A percentile compares a stretch with the other conserved stretches of the same genome.
phyloP scores from a whole-genome alignment of 2,113 vertebrate genomes.

The Mustelus asterias region DNA sequence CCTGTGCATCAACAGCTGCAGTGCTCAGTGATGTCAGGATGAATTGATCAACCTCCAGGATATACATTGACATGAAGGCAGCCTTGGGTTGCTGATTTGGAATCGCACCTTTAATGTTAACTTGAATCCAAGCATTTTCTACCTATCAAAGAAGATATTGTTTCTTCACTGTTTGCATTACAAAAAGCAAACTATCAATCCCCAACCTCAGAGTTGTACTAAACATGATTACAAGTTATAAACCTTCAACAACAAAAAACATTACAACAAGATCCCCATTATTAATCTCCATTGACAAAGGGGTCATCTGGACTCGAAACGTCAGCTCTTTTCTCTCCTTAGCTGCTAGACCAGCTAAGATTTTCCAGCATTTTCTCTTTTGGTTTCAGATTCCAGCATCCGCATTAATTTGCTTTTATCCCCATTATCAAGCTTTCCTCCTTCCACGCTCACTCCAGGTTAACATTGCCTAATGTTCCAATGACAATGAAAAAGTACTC shows the following conservation, averaged over 20 bases:
- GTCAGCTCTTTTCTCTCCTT: too few species aligned
- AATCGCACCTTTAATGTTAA: conserved; percentile 54
- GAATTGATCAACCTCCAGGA: conserved; percentile 67
- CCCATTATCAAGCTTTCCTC: neutral
- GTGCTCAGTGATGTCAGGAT: conserved; percentile 56
- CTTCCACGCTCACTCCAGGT: neutral
- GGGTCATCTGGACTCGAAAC: too few species aligned
- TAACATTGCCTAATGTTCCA: neutral
- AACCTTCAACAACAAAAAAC: neutral
- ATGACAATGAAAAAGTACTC: neutral
- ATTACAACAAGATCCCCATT: neutral
- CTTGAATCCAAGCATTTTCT: conserved; percentile 56
- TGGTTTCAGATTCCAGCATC: too few species aligned
- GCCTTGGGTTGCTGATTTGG: conserved; percentile 55
- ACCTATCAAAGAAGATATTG: conserved; percentile 47
- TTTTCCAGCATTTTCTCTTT: too few species aligned
- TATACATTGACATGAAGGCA: conserved; percentile 57
- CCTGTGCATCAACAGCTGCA: conserved; percentile 52
- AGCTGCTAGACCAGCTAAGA: too few species aligned
- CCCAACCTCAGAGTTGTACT: neutral
- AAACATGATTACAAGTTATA: neutral
- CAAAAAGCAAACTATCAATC: neutral
- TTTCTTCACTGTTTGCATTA: neutral
- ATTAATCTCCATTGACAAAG: neutral
- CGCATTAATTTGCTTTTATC: neutral